Base-by-base conservation (phyloP, 1,140 invertebrate genomes). In the Oscheius sp. region DNA sequence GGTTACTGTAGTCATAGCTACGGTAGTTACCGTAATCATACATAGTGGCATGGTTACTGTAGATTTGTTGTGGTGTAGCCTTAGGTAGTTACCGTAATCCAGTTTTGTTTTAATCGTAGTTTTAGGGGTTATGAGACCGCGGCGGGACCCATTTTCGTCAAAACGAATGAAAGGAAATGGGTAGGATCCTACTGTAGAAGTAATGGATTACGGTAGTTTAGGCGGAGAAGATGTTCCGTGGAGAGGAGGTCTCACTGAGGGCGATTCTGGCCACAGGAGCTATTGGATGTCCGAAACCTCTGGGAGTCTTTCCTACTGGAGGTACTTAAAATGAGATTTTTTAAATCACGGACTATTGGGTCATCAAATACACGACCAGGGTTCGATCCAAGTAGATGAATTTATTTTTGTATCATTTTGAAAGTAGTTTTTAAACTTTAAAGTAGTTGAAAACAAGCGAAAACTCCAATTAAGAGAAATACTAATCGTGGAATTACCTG, bases 221-320 rank as follows among this genome's bases (percentile, higher is more conserved):
- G 68, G 59, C 58, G 7, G 36, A 63, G 23, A 35, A 28, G n/a
- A 23, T 62, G 38, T 64, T 42, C 23, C 7, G 18, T 20, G 68
- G 68, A 28, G 68, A 71, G 20, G 13, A 42, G 23, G 59, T 31
- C 36, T 62, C 55, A 7, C 29, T 71, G 26, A 45, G 38, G 35
- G 68, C 68, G 13, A 71, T 71, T 28, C 20, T 23, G 3, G 28
- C 55, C 1, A 63, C 68, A 26, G 42, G 49, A 3, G 59, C 68
- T 15, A 45, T 71, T 3, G 18, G 34, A 29, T 62, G 55, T 20
- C 68, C 68, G 4, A 71, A 63, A 32, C 35, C 59, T 15, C 45
- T 69, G 15, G 55, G 52, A 35, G 32, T 67, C 23, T 23, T 67
- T 34, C 34, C 18, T 15, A 18, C 18, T 35, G 10, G 13, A 10